phyloP scores from a whole-genome alignment of 30 jellyfish, hydroid and myxozoan species.

The Aurelia sp. region DNA sequence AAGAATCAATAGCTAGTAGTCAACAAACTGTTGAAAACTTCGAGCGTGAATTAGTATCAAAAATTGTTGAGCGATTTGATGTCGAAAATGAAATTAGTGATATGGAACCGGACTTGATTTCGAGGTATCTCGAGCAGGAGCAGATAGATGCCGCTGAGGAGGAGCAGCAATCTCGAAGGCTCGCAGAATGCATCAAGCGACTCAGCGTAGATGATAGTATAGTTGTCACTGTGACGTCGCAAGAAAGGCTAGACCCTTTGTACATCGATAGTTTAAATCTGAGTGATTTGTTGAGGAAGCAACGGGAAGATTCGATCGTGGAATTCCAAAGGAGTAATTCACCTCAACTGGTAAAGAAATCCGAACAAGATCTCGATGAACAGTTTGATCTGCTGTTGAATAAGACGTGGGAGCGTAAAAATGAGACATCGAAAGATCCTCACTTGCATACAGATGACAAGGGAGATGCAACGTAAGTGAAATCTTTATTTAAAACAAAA shows the following conservation, averaged over 20 bases:
- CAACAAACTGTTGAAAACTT: conserved; percentile 83
- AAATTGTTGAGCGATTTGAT: conserved; percentile 92
- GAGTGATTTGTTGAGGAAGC: conserved; percentile 51
- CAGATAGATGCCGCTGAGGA: conserved; percentile 53
- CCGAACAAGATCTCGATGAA: conserved; percentile 29
- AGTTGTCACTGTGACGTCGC: conserved; percentile 75
- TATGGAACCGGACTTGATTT: conserved; percentile 65
- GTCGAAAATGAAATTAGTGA: conserved; percentile 81
- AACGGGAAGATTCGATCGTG: conserved; percentile 69
- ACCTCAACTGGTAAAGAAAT: not conserved
- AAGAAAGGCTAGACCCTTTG: conserved; percentile 67
- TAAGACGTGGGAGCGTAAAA: conserved; percentile 68
- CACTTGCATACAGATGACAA: conserved; percentile 23
- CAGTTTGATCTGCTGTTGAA: conserved; percentile 28
- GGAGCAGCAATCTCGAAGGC: conserved; percentile 32
- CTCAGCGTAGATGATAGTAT: conserved; percentile 54
- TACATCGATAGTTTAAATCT: conserved; percentile 66
- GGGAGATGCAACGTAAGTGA: too few relatives aligned
- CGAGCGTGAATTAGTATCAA: conserved; percentile 87
- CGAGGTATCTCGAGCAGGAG: conserved; percentile 57
- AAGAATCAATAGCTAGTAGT: conserved; percentile 76
- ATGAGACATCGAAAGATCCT: conserved; percentile 36
- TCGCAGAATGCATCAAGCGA: conserved; percentile 25
- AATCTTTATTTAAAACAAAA: too few relatives aligned
- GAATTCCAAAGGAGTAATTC: conserved; percentile 44